phyloP scores from a whole-genome alignment of 2,797 vertebrate species.

The Silurus aristotelis region DNA sequence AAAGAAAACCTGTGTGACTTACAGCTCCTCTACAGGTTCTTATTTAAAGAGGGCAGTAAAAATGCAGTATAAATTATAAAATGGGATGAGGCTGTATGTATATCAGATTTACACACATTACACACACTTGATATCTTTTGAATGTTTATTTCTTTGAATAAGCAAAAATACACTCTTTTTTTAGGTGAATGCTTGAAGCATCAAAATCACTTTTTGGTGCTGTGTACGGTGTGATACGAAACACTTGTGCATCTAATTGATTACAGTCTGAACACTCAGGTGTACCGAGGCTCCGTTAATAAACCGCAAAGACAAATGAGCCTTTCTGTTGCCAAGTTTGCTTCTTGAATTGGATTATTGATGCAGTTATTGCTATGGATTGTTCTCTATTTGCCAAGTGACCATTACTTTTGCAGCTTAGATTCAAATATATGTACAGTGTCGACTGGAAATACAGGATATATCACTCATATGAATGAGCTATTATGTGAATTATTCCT shows the following conservation, averaged over 20 bases:
- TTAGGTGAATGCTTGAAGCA: background rate
- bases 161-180: background rate
- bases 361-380: constrained; percentile 69
- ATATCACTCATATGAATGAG: constrained; percentile 17
- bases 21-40: constrained; percentile 17
- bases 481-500: background rate
- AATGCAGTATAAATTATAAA: constrained; percentile 2
- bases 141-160: background rate
- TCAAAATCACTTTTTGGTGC: background rate
- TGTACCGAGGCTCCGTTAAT: constrained; percentile 65
- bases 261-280: constrained; percentile 45
- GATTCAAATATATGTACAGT: constrained; percentile 57
- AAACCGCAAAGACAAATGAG: constrained; percentile 75
- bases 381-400: constrained; percentile 72
- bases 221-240: background rate
- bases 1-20: constrained; percentile 35
- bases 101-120: background rate
- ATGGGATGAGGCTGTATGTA: background rate
- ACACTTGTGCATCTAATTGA: constrained; percentile 54
- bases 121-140: background rate
- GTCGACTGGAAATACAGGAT: constrained; percentile 3
- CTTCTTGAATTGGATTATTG: constrained; percentile 72
- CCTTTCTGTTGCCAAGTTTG: constrained; percentile 69
- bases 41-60: constrained; percentile 1
- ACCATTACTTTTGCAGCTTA: constrained; percentile 60